Evolutionary conservation across 2,113 vertebrate species (phyloP).

Genomic region (Nothocercus julius): DNA sequence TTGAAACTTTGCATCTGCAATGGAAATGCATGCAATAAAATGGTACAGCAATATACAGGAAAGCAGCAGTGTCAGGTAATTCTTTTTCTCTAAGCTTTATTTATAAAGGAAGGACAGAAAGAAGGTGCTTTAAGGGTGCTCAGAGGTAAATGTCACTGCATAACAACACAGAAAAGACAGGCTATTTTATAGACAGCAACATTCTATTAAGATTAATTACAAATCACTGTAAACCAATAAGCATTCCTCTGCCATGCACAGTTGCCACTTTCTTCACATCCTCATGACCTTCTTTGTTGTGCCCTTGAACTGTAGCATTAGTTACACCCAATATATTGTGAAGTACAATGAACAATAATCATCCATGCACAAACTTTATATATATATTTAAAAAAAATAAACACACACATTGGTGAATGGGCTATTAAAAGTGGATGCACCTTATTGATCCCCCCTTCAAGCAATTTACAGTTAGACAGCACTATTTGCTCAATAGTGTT

Average conservation of each 20-base stretch:
- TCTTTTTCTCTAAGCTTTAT: neutral
- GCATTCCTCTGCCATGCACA: neutral
- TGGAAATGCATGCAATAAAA: neutral
- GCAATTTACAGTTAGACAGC: slow-evolving; percentile 5
- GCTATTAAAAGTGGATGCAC: slow-evolving; percentile 15
- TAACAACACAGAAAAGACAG: neutral
- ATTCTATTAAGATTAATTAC: slow-evolving; percentile 23
- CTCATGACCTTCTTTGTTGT: neutral
- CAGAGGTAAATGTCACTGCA: neutral
- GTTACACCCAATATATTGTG: neutral
- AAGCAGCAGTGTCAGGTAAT: neutral
- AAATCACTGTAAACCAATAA: slow-evolving; percentile 16
- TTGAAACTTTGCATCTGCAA: neutral
- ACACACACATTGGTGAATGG: neutral
- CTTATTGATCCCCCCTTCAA: slow-evolving; percentile 28
- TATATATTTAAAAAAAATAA: neutral
- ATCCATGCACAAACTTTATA: slow-evolving; percentile 14
- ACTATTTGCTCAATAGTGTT: neutral
- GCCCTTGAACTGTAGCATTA: neutral
- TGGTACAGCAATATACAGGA: neutral
- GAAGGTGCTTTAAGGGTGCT: neutral
- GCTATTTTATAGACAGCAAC: neutral
- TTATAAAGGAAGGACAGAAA: neutral
- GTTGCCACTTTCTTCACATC: neutral
- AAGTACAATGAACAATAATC: slow-evolving; percentile 43